Evolutionary conservation across 1,140 invertebrate species (phyloP), one percentile per base, ranked within the genome.

Genomic region (Drosophila erecta): DNA sequence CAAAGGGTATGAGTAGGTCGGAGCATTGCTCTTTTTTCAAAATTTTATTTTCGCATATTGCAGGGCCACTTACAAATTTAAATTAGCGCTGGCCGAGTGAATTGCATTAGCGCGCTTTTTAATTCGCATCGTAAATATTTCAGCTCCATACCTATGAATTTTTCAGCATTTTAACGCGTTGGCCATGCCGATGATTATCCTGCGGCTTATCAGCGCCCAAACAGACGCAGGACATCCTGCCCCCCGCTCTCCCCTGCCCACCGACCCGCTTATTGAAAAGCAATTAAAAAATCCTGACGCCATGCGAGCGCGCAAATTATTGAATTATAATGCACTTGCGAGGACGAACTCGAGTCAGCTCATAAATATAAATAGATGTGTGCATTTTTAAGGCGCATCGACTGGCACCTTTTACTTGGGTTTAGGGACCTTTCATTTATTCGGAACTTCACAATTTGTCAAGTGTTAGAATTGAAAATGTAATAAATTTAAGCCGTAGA

Each of bases 311-410:
- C 75, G 40, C 65, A 87, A 81, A 78, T 90, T 81, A 90, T 90
- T 90, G 80, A 90, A 90, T 90, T 90, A 90, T 81, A 89, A 89
- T 84, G 67, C 47, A 79, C 49, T 61, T 24, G 43, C 37, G n/a
- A 49, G n/a, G 50, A n/a, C 17, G 24, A 40, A 38, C 35, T 30
- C 20, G 53, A 65, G 20, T 59, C 55, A 56, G 37, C 79, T 87
- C 84, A 87, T 87, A 89, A 87, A 87, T 87, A 87, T 89, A 84
- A 89, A 87, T 89, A 77, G 85, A 60, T 58, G 69, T 59, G 72
- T 89, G 64, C 66, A 87, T 87, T 51, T 53, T 70, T 14, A 38
- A 55, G 49, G 37, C 66, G 24, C 59, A 46, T 43, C 44, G 7
- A 30, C 20, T 3, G 8, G 10, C 24, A 4, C 14, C 10, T 3